A percentile compares a stretch with the other conserved stretches of the same genome.
These are phyloP conservation scores for Volucella zonaria DNA, from an alignment of 2,888 invertebrate genomes.

Conservation along the genomic window DNA sequence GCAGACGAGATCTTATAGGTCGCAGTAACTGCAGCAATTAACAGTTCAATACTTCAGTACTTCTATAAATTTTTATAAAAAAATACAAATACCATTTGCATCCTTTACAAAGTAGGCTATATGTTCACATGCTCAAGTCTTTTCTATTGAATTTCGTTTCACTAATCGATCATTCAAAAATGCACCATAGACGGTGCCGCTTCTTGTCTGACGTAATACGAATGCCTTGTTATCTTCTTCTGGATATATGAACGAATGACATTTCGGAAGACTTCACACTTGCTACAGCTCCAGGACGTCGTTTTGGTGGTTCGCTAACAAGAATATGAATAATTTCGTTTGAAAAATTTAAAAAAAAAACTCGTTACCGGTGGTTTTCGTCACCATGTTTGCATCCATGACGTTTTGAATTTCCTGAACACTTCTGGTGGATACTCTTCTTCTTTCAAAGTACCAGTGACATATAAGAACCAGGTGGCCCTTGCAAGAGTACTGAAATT, in stretches of 20 bases:
- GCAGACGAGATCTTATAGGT: too few relatives aligned
- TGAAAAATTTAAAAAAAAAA: constrained; percentile 11
- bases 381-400: too few relatives aligned
- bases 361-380: neutral
- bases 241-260: constrained; percentile 77
- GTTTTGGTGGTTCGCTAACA: constrained; percentile 78
- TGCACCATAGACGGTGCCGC: constrained; percentile 76
- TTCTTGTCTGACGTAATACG: constrained; percentile 77
- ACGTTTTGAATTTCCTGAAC: too few relatives aligned
- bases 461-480: constrained; percentile 80
- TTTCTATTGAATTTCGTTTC: too few relatives aligned
- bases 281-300: constrained; percentile 80
- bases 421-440: constrained; percentile 76
- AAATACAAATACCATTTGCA: too few relatives aligned
- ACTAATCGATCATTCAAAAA: constrained; percentile 62
- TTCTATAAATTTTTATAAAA: too few relatives aligned
- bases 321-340: constrained; percentile 50
- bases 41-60: too few relatives aligned
- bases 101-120: too few relatives aligned
- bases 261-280: constrained; percentile 80
- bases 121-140: too few relatives aligned
- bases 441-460: constrained; percentile 76
- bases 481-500: constrained; percentile 75
- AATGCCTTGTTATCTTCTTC: constrained; percentile 74
- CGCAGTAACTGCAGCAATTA: too few relatives aligned